Conservation (phyloP, 1,140 invertebrate genomes). For the Drosophila parabipectinata region DNA sequence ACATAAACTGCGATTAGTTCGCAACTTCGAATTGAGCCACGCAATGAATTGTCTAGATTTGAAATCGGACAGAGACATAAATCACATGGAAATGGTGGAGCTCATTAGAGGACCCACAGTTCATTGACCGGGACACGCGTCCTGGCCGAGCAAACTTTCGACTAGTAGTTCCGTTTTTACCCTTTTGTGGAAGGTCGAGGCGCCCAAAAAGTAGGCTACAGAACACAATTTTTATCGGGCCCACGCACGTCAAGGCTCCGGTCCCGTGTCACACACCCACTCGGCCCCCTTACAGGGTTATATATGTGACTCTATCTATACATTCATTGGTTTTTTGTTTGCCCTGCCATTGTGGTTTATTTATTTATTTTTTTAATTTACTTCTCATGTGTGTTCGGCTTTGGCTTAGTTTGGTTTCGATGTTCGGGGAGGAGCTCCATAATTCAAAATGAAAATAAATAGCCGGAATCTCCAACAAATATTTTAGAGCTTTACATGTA, state of each 20-base stretch:
- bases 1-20: slow-evolving; percentile 55
- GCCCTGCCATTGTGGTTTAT: slow-evolving; percentile 36
- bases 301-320: slow-evolving; percentile 43
- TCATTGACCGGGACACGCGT: slow-evolving; percentile 59
- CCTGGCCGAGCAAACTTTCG: slow-evolving; percentile 42
- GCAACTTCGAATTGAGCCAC: slow-evolving; percentile 35
- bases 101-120: slow-evolving; percentile 36
- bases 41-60: slow-evolving; percentile 28
- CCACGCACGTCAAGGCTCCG: slow-evolving; percentile 59
- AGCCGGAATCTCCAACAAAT: slow-evolving; percentile 53
- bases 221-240: slow-evolving; percentile 66
- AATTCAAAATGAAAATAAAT: slow-evolving; percentile 75
- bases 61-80: slow-evolving; percentile 47
- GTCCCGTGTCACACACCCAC: slow-evolving; percentile 26
- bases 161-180: slow-evolving; percentile 36
- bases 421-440: slow-evolving; percentile 39
- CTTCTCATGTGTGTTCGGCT: slow-evolving; percentile 31
- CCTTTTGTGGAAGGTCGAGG: slow-evolving; percentile 44
- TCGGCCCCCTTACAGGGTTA: slow-evolving; percentile 13
- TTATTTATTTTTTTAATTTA: slow-evolving; percentile 70
- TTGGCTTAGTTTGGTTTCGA: slow-evolving; percentile 15
- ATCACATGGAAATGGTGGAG: slow-evolving; percentile 38
- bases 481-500: slow-evolving; percentile 56
- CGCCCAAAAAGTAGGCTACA: slow-evolving; percentile 51
- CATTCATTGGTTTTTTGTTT: slow-evolving; percentile 45